Evolutionary conservation across 2,797 vertebrate species (phyloP).

Genomic region (Esox masquinongy): DNA sequence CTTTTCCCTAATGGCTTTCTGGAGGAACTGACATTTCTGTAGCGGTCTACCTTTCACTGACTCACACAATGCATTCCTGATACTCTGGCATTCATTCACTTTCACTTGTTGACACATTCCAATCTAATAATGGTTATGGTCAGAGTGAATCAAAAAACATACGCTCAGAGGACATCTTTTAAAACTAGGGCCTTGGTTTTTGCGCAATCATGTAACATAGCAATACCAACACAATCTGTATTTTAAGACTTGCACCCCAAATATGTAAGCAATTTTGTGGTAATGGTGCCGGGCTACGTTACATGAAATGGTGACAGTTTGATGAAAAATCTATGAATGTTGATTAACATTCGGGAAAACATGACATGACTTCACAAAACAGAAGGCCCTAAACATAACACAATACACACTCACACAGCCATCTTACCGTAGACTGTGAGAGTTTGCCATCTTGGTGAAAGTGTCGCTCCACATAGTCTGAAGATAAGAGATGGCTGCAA

Average conservation of each 20-base stretch:
- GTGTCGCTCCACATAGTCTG: constrained; percentile 85
- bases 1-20: constrained; percentile 29
- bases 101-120: neutral
- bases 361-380: neutral
- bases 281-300: neutral
- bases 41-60: neutral
- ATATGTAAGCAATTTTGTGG: neutral
- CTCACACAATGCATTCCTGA: neutral
- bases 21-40: constrained; percentile 43
- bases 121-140: neutral
- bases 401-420: neutral
- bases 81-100: neutral
- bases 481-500: constrained; percentile 86
- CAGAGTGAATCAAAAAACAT: neutral
- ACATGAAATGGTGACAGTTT: neutral
- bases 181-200: neutral
- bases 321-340: neutral
- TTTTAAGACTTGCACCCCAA: neutral
- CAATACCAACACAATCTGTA: neutral
- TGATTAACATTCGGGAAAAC: neutral
- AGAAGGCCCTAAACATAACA: neutral
- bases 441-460: constrained; percentile 65
- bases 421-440: constrained; percentile 67
- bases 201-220: neutral
- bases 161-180: neutral